A percentile compares a stretch with the other conserved stretches of the same genome.
Evolutionary conservation across 2,797 vertebrate genomes (phyloP).

Genomic region (Anguilla megastoma): DNA sequence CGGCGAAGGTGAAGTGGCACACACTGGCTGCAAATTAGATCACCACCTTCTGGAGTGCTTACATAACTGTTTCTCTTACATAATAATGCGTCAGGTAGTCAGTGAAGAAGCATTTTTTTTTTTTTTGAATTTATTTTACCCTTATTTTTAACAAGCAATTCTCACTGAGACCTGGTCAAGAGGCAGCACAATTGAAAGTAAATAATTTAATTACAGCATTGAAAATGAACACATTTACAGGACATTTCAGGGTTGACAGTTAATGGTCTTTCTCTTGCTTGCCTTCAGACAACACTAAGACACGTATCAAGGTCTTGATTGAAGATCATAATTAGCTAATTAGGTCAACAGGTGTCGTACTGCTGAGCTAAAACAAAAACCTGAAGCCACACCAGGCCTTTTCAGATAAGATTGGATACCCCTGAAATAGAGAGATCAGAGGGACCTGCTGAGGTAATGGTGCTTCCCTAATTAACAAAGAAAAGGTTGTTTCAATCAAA

Average conservation of each 20-base stretch:
- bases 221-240: neutral
- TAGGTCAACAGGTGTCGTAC: no score
- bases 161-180: neutral
- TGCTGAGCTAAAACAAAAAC: no score
- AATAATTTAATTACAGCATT: neutral
- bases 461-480: neutral
- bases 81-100: neutral
- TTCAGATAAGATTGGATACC: neutral
- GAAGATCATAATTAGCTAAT: no score
- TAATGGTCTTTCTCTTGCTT: neutral
- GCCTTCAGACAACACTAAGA: no score
- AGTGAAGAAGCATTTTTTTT: neutral
- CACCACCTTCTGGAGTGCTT: constrained; percentile 14
- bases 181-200: neutral
- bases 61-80: neutral
- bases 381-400: neutral
- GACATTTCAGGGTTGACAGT: neutral
- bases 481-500: neutral
- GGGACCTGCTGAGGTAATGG: neutral
- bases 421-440: neutral
- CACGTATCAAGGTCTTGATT: no score
- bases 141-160: neutral
- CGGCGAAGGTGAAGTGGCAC: constrained; percentile 39
- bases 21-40: constrained; percentile 45
- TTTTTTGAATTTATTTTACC: no score